Evolutionary conservation across 2,888 invertebrate genomes (phyloP).

Genomic region (Tryphoninae sp.): DNA sequence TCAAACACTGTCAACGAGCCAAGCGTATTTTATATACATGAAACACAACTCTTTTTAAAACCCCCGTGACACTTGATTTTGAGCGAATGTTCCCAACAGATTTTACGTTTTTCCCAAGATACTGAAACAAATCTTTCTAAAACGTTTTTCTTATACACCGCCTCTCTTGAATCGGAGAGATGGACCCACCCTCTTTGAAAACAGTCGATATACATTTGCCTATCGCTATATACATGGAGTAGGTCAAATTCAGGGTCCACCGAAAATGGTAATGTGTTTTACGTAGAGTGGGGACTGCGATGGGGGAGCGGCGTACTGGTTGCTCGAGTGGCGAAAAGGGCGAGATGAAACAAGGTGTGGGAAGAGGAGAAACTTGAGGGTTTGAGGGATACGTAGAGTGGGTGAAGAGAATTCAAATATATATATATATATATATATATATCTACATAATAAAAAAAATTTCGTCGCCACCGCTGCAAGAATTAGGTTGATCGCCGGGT

Average conservation of each 20-base stretch:
- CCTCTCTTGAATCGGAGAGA: slow-evolving; percentile 12
- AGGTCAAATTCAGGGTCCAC: slow-evolving; percentile 64
- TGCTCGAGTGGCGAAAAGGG: slow-evolving; percentile 56
- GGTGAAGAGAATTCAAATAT: background rate
- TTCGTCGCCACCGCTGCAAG: background rate
- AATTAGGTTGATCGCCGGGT: background rate
- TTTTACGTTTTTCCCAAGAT: background rate
- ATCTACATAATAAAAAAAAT: background rate
- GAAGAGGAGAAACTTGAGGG: slow-evolving; percentile 36
- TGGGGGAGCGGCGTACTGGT: slow-evolving; percentile 28
- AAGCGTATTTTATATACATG: background rate
- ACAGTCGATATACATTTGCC: slow-evolving; percentile 26
- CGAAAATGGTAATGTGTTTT: slow-evolving; percentile 73
- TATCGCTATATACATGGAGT: slow-evolving; percentile 37
- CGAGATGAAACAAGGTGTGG: slow-evolving; percentile 43
- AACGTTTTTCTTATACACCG: slow-evolving; percentile 35
- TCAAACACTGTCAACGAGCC: background rate
- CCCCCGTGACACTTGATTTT: background rate
- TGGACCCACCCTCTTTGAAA: slow-evolving; percentile 38
- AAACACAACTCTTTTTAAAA: background rate
- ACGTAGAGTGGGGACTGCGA: slow-evolving; percentile 64
- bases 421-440: background rate
- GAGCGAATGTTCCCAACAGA: slow-evolving; percentile 8
- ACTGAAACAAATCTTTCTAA: slow-evolving; percentile 16
- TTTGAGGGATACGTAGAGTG: slow-evolving; percentile 4